Evolutionary conservation across 2,888 invertebrate genomes (phyloP).

Genomic region (Heteromyza rotundicornis): DNA sequence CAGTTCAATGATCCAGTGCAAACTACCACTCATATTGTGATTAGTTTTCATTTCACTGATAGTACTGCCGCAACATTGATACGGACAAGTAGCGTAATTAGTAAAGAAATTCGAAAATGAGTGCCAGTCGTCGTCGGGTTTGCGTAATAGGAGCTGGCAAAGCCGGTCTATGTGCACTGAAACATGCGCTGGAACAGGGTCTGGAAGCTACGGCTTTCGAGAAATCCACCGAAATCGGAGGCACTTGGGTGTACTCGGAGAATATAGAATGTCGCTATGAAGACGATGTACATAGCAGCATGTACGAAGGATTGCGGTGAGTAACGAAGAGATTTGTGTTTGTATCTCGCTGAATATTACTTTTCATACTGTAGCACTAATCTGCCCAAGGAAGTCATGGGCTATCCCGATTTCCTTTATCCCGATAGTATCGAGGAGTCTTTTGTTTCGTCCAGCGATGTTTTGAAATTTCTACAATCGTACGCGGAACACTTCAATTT

Average conservation of each 20-base stretch:
- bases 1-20: no score
- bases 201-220: conserved; percentile 76
- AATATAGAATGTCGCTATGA: conserved; percentile 77
- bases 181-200: conserved; percentile 68
- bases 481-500: conserved; percentile 77
- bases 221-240: conserved; percentile 79
- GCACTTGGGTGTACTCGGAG: conserved; percentile 91
- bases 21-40: no score
- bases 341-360: neutral
- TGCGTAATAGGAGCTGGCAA: conserved; percentile 90
- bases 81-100: neutral
- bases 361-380: conserved; percentile 82
- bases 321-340: conserved; percentile 24
- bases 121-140: conserved; percentile 47
- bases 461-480: conserved; percentile 75
- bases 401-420: conserved; percentile 85
- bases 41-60: no score
- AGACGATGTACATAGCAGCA: conserved; percentile 85
- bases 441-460: conserved; percentile 76
- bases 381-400: conserved; percentile 93
- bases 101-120: conserved; percentile 29
- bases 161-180: conserved; percentile 82
- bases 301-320: conserved; percentile 90
- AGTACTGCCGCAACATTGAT: neutral
- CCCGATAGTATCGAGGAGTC: conserved; percentile 70